These are phyloP conservation scores for Ia io DNA, from an alignment of 2,113 vertebrate species.

Conservation along the genomic window DNA sequence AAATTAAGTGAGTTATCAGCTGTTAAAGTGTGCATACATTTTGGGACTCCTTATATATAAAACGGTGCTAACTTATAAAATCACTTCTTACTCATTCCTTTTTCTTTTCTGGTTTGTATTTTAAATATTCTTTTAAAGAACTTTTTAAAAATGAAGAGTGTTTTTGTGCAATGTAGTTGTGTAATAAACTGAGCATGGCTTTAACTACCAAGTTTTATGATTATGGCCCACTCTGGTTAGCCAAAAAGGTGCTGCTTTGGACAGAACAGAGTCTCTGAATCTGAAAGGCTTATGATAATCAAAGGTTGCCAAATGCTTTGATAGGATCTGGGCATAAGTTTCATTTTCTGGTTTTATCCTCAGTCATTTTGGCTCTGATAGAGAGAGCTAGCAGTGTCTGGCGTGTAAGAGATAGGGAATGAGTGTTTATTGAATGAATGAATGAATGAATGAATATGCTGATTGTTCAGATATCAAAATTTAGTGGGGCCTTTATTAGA, in stretches of 20 bases:
- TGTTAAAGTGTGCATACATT: no score
- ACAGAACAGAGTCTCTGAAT: background rate
- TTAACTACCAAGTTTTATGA: background rate
- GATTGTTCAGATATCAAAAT: background rate
- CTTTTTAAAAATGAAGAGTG: background rate
- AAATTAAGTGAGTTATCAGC: no score
- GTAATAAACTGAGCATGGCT: background rate
- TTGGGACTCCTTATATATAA: background rate
- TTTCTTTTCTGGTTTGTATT: slow-evolving; percentile 28
- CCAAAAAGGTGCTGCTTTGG: background rate
- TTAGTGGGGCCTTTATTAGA: background rate
- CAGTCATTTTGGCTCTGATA: background rate
- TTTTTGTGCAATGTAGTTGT: background rate
- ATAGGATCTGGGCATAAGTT: background rate
- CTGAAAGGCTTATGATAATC: background rate
- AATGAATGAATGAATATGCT: background rate
- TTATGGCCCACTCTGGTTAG: background rate
- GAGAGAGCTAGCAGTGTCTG: background rate
- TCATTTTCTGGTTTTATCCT: slow-evolving; percentile 4
- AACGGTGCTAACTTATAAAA: background rate
- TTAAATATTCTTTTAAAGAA: slow-evolving; percentile 5
- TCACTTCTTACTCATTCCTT: background rate
- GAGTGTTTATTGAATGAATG: background rate
- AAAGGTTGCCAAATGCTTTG: background rate
- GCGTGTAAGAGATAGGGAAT: background rate